Percentiles rank a stretch among this genome's conserved stretches.
Evolutionary conservation across 2,113 vertebrate species (phyloP).

Genomic region (Pseudorectes ferrugineus): DNA sequence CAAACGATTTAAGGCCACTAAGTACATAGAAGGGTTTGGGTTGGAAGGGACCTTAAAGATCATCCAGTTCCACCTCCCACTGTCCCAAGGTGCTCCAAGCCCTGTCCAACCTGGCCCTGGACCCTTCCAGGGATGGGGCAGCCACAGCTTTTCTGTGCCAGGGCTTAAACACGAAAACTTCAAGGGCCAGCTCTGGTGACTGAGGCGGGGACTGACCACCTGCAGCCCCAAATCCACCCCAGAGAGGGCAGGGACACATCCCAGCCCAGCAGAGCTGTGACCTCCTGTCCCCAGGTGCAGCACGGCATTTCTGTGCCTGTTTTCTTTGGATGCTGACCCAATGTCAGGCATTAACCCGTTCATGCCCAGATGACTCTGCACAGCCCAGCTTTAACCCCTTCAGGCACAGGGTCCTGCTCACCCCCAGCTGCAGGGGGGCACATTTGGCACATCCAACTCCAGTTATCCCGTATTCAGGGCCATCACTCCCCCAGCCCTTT

Average conservation of each 20-base stretch:
- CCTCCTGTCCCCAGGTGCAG: neutral
- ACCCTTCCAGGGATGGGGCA: neutral
- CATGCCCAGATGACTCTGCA: accelerated
- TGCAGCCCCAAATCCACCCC: neutral
- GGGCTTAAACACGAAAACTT: accelerated
- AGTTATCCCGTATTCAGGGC: accelerated
- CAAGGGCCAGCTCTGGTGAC: neutral
- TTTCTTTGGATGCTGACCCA: neutral
- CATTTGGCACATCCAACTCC: neutral
- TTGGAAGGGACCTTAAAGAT: neutral
- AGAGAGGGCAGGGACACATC: neutral
- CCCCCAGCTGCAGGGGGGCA: neutral
- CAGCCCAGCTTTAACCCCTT: neutral
- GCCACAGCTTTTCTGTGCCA: neutral
- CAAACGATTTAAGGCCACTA: neutral
- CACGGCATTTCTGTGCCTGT: accelerated
- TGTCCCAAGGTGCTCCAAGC: neutral
- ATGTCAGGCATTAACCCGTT: neutral
- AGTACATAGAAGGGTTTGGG: neutral
- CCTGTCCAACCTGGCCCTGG: accelerated
- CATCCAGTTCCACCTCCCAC: neutral
- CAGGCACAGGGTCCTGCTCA: neutral
- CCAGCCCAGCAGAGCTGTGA: neutral
- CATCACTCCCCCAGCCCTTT: neutral
- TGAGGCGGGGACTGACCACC: accelerated